Conservation (phyloP, 2,113 vertebrate species). For the Ardeotis arabs region DNA sequence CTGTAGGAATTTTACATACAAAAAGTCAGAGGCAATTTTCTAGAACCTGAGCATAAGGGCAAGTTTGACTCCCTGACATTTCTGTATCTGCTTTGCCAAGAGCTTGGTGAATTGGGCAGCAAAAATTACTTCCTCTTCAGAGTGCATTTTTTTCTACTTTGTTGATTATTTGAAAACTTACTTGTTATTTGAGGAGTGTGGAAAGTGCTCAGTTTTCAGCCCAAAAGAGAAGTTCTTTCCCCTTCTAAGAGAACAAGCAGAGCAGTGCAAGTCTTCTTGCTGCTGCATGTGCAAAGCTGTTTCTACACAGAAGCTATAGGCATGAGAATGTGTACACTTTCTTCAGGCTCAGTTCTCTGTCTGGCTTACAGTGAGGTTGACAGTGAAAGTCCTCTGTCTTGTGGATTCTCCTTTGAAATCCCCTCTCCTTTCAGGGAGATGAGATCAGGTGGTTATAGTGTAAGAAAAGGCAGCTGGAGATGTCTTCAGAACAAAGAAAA, state of each 20-base stretch:
- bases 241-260: neutral
- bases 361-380: neutral
- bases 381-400: neutral
- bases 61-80: neutral
- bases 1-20: neutral
- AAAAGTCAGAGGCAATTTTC: neutral
- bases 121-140: neutral
- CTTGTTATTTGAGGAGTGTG: neutral
- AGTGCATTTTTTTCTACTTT: neutral
- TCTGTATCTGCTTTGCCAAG: neutral
- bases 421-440: neutral
- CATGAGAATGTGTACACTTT: neutral
- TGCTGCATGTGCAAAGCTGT: neutral
- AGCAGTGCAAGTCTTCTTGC: neutral
- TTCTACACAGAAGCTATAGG: neutral
- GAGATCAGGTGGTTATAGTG: neutral
- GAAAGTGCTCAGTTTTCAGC: neutral
- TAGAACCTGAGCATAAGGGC: neutral
- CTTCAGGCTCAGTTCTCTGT: neutral
- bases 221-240: neutral
- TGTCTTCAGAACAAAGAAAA: neutral
- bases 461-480: neutral
- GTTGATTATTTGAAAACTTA: neutral
- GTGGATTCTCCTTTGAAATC: neutral
- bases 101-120: neutral